Evolutionary conservation across 1,140 invertebrate species (phyloP).

Genomic region (Ladona fulva): DNA sequence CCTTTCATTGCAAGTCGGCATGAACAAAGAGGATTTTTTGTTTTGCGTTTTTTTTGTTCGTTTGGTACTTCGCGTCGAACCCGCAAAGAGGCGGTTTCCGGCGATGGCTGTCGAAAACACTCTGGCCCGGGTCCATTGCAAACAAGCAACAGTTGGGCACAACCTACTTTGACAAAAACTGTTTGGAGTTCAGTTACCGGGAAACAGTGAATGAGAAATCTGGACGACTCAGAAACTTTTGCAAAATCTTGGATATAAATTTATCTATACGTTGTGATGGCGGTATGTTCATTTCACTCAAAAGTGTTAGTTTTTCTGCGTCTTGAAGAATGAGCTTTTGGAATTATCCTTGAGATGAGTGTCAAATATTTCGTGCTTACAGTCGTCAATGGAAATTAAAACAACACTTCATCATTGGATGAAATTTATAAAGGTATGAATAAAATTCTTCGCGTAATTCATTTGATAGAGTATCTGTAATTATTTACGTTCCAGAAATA

Average conservation of each 20-base stretch:
- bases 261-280: background rate
- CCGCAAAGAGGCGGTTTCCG: conserved; percentile 5
- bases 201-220: background rate
- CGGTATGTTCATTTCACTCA: no score
- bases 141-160: conserved; percentile 7
- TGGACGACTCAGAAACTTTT: background rate
- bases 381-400: no score
- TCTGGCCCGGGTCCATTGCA: conserved; percentile 1
- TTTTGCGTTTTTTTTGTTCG: background rate
- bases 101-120: background rate
- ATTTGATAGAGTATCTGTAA: no score
- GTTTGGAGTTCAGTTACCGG: background rate
- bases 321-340: no score
- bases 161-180: conserved; percentile 1
- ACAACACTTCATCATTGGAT: no score
- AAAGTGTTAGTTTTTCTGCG: no score
- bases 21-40: background rate
- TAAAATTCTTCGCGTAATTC: no score
- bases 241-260: background rate
- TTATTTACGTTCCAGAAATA: no score
- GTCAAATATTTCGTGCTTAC: no score
- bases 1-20: background rate
- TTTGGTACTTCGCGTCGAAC: background rate
- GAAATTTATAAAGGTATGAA: no score
- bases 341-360: no score